Conservation (phyloP, 2,888 invertebrate species). For the Stegana nigrithorax region DNA sequence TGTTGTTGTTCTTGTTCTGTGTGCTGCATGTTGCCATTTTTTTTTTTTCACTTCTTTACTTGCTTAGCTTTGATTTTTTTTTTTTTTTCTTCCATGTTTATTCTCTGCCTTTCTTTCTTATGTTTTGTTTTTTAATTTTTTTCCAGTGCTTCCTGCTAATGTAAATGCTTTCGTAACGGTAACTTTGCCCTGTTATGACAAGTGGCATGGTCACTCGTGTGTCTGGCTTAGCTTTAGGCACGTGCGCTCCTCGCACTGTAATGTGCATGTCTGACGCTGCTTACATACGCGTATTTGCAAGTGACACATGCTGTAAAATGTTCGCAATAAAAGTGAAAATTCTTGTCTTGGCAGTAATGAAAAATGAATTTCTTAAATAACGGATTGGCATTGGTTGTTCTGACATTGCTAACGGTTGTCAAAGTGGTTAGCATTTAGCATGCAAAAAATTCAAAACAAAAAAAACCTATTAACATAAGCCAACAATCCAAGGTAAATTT, state of each 20-base stretch:
- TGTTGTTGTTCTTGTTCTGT: conserved; percentile 22
- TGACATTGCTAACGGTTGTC: too few species aligned
- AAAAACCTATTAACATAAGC: too few species aligned
- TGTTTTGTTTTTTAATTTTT: conserved; percentile 19
- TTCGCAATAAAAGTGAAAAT: conserved; percentile 60
- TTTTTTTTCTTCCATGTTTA: conserved; percentile 23
- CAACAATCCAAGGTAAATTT: too few species aligned
- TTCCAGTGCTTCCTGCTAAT: conserved; percentile 18
- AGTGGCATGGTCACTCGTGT: conserved; percentile 43
- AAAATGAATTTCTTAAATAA: conserved; percentile 27
- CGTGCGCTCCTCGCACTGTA: too few species aligned
- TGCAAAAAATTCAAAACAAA: too few species aligned
- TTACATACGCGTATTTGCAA: conserved; percentile 13
- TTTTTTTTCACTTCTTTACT: conserved; percentile 38
- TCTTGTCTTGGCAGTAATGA: conserved; percentile 41
- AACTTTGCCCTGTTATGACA: conserved; percentile 51
- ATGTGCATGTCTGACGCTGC: neutral
- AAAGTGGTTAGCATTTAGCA: too few species aligned
- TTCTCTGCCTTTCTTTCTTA: conserved; percentile 28
- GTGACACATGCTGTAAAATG: conserved; percentile 61
- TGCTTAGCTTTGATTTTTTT: too few species aligned
- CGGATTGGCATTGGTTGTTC: too few species aligned
- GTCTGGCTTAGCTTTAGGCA: conserved; percentile 1
- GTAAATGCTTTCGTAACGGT: conserved; percentile 34
- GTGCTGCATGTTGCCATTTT: conserved; percentile 32